Evolutionary conservation across 2,113 vertebrate species (phyloP).

Genomic region (Tichodroma muraria): DNA sequence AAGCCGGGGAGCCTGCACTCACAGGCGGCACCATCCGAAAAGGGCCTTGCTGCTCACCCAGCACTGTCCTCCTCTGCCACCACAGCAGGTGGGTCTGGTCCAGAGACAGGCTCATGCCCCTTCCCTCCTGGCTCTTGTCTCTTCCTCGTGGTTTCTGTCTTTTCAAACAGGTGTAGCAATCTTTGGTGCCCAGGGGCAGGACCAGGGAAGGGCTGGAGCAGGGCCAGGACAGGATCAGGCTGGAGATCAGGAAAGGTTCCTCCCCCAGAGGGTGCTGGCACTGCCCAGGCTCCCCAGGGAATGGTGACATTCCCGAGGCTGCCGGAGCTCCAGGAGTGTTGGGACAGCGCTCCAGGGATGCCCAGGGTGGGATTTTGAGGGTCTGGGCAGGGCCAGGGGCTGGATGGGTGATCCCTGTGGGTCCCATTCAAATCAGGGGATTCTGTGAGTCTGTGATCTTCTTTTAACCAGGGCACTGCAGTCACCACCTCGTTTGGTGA

Average conservation of each 20-base stretch:
- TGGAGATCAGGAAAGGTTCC: neutral
- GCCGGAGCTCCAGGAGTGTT: neutral
- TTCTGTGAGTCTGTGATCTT: neutral
- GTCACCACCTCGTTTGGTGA: rapidly evolving
- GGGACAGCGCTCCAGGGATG: rapidly evolving
- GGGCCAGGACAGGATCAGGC: rapidly evolving
- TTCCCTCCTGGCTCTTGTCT: neutral
- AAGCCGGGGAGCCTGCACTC: neutral
- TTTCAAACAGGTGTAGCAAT: neutral
- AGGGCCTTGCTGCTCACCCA: neutral
- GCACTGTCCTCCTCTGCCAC: neutral
- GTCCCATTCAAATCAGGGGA: too few species aligned
- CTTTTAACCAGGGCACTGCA: neutral
- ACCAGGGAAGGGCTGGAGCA: neutral
- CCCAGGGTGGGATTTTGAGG: neutral
- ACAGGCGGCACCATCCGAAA: rapidly evolving
- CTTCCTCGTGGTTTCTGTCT: neutral
- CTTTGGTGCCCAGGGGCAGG: neutral
- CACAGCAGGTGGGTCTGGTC: neutral
- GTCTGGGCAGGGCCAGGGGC: rapidly evolving
- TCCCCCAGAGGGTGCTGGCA: neutral
- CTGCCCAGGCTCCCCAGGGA: neutral
- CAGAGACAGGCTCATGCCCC: rapidly evolving
- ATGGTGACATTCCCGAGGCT: neutral
- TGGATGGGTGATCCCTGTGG: rapidly evolving